Evolutionary conservation across 2,797 vertebrate species (phyloP), one percentile per base, ranked within the genome.

Genomic region (Sebastes paucispinis): DNA sequence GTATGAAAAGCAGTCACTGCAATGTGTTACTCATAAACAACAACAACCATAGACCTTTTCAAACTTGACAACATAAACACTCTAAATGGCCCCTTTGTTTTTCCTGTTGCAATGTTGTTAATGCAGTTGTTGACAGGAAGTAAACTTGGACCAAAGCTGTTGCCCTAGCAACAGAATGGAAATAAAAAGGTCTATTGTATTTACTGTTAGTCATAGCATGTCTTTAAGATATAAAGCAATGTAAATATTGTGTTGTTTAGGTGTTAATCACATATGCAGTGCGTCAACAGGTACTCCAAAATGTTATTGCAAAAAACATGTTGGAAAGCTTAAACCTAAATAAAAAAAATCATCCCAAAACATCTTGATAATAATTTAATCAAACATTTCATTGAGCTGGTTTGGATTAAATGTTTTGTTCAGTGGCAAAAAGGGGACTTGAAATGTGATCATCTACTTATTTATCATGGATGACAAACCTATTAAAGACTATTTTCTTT

Each of bases 21-120:
- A 81, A 39, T 77, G 39, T 69, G 18, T 70, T 73, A 69, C 57
- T 80, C 34, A 71, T 36, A 64, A 79, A 82, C 68, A 89, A 82
- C 68, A 89, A 64, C 47, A 50, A 50, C 18, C 47, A 50, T 20
- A 50, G 47, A 50, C 47, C 16, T 50, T 20, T 20, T 50, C 47
- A 50, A 8, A 20, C 47, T 50, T 50, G 47, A 50, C 47, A 50
- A 50, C 47, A 20, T 50, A 50, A 50, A 50, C 47, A 50, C 18
- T 50, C 47, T 20, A 50, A 50, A 50, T 50, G 47, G 47, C 16
- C 47, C 18, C 47, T 9, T 50, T 50, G 47, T 50, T 8, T 50
- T 50, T 50, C 47, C 47, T 50, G 47, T 50, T 50, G 47, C 47
- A 50, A 50, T 20, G 47, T 20, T 0, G 47, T 20, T 50, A 50